Evolutionary conservation across 1,140 invertebrate genomes (phyloP), one percentile per base, ranked within the genome.

Genomic region (Limonius californicus): DNA sequence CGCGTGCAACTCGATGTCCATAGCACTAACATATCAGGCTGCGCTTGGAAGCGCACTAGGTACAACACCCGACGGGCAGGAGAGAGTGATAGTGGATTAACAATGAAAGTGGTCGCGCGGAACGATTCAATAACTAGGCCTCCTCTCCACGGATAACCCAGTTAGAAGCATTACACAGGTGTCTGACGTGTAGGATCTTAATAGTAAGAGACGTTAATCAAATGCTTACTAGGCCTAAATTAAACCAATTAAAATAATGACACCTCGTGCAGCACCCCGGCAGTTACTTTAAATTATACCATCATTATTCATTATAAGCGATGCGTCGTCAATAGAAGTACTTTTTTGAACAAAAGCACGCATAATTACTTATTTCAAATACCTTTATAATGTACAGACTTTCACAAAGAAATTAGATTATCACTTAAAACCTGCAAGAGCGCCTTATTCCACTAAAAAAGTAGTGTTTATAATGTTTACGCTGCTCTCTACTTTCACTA

Each of bases 61-160:
- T 50, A 54, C 32, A 61, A 27, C 20, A 55, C 59, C 16, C n/a
- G 32, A 16, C 23, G 32, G 27, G 14, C 54, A 32, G 59, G 67
- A 65, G 69, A 70, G 69, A 70, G 69, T 69, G 69, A 70, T 66
- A 65, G 67, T 54, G 20, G 27, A 55, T 55, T 65, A 70, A 39
- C 35, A 39, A 70, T 70, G 69, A 70, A 70, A 70, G 69, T 70
- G 69, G 53, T 55, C 53, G 15, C 21, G 53, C 53, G 53, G 14
- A 32, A 55, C 53, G 21, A 55, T 56, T 35, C 43, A 39, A 56
- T 54, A 65, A 60, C 57, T 63, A 62, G 63, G 60, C 63, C 61
- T 68, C 64, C 66, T 65, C 63, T 62, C 66, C 59, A 62, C 60
- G 32, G 54, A 20, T 63, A 66, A 66, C 65, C 65, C 62, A 67